A percentile compares a stretch with the other conserved stretches of the same genome.
These are phyloP conservation scores for Spea multiplicata DNA, from an alignment of 2,113 vertebrate genomes.

Conservation along the genomic window DNA sequence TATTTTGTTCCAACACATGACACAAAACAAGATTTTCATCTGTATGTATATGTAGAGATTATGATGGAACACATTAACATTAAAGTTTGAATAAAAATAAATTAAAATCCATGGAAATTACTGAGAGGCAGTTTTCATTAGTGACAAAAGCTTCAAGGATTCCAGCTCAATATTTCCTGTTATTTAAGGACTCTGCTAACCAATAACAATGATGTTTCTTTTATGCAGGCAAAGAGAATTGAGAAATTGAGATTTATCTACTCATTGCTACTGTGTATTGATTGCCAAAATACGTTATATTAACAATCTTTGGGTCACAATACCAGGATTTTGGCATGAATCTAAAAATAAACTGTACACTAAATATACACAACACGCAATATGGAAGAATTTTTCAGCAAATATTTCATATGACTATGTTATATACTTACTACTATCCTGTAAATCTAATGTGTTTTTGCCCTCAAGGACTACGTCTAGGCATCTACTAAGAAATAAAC, in stretches of 20 bases:
- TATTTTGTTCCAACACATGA: no score
- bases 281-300: conserved; percentile 20
- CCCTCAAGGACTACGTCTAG: background rate
- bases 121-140: background rate
- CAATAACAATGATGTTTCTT: conserved; percentile 21
- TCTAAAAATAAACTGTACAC: conserved; percentile 10
- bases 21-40: no score
- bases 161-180: conserved; percentile 15
- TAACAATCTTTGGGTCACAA: conserved; percentile 24
- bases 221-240: conserved; percentile 16
- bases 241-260: conserved; percentile 27
- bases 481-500: background rate
- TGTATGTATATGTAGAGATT: no score
- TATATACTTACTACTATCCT: no score
- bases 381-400: background rate
- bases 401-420: no score
- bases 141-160: conserved; percentile 2
- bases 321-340: conserved; percentile 4
- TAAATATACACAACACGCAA: background rate
- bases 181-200: background rate
- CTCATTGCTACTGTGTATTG: conserved; percentile 28
- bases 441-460: no score
- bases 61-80: background rate
- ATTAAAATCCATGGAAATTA: background rate
- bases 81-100: background rate